These are phyloP conservation scores for Oscheius onirici DNA, from an alignment of 2,888 invertebrate genomes.

Conservation along the genomic window DNA sequence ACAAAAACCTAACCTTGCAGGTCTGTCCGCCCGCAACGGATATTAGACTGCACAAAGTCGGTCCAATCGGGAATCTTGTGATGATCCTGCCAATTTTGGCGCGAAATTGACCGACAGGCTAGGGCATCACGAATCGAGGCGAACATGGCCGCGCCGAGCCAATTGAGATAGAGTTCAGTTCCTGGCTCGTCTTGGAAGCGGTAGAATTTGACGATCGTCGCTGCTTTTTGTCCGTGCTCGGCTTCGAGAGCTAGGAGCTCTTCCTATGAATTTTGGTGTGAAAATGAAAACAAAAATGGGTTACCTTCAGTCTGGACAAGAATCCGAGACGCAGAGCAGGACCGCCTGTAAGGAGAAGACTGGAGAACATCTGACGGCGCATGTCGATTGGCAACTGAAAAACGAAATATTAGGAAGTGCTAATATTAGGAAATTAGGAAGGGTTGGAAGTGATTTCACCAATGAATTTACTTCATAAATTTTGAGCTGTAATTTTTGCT, in stretches of 20 bases:
- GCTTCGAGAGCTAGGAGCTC: neutral
- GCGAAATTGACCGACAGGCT: constrained; percentile 16
- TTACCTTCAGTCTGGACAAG: constrained; percentile 79
- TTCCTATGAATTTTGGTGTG: neutral
- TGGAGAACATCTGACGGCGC: constrained; percentile 82
- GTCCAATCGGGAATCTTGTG: constrained; percentile 31
- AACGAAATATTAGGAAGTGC: neutral
- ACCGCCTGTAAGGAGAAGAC: constrained; percentile 88
- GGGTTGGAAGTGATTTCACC: too few species aligned
- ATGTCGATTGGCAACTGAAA: constrained; percentile 84
- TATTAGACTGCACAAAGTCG: constrained; percentile 27
- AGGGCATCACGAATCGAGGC: constrained; percentile 19
- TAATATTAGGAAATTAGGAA: too few species aligned
- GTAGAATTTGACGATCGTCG: neutral
- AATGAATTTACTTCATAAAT: too few species aligned
- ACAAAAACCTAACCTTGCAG: constrained; percentile 4
- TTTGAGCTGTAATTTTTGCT: too few species aligned
- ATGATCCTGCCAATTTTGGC: constrained; percentile 23
- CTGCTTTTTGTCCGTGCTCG: neutral
- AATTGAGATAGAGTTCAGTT: constrained; percentile 1
- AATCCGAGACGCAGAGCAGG: constrained; percentile 86
- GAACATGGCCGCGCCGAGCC: constrained; percentile 31
- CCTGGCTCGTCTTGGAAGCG: constrained; percentile 1
- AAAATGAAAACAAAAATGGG: neutral
- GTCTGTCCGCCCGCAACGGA: constrained; percentile 2